Evolutionary conservation across 2,888 invertebrate genomes (phyloP).

Genomic region (Chrysolina oricalcia): DNA sequence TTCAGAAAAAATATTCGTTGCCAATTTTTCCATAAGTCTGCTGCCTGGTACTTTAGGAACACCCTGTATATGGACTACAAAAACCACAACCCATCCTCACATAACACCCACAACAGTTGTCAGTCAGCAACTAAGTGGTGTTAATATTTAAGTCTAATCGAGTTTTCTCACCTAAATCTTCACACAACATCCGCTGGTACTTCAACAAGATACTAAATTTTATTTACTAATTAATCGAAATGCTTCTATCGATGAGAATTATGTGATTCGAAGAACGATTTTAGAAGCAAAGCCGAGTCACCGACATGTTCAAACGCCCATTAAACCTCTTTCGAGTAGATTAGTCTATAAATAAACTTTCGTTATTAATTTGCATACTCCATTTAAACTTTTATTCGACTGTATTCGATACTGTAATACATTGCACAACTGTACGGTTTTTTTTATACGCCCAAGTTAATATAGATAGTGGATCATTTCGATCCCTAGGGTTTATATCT

Average conservation of each 20-base stretch:
- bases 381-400: constrained; percentile 3
- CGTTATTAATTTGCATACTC: constrained; percentile 19
- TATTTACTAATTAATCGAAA: constrained; percentile 12
- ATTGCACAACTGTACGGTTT: not conserved
- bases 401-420: not conserved
- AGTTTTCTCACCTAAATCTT: constrained; percentile 5
- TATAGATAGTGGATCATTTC: no score
- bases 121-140: not conserved
- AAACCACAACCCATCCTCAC: no score
- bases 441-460: not conserved
- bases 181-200: not conserved
- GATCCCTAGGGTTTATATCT: no score
- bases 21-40: no score
- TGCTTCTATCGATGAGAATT: not conserved
- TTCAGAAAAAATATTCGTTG: no score
- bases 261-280: constrained; percentile 9
- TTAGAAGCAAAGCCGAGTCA: not conserved
- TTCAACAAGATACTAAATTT: not conserved
- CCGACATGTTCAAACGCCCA: constrained; percentile 21
- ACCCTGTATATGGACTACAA: no score
- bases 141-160: not conserved
- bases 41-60: no score
- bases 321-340: constrained; percentile 1
- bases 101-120: not conserved
- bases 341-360: not conserved